Evolutionary conservation across 2,888 invertebrate genomes (phyloP), one percentile per base, ranked within the genome.

Genomic region (Caenorhabditis imperialis): DNA sequence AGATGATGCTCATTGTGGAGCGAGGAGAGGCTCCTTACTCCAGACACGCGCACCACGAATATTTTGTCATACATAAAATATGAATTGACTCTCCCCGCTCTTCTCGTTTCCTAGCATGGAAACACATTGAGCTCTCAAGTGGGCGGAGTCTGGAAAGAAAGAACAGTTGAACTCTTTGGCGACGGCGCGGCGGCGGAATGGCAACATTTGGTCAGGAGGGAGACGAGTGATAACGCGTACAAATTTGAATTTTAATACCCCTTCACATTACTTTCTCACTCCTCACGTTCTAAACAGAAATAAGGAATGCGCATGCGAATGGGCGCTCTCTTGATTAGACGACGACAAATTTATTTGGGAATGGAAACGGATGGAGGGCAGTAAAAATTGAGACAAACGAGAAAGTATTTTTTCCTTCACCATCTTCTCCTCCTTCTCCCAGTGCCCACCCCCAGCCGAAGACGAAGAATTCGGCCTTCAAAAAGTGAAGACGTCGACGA

Each of bases 31-130:
- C n/a, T n/a, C n/a, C n/a, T n/a, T n/a, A n/a, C n/a, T n/a, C n/a
- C n/a, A n/a, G n/a, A n/a, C n/a, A n/a, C n/a, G n/a, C n/a, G n/a
- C 50, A 44, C 23, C 14, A 25, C 33, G 22, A 37, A 54, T 55
- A 65, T 63, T 63, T 63, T 54, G 62, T 63, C 63, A 65, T 65
- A 65, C 63, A 65, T 65, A 65, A 55, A 55, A 55, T 65, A 65
- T 65, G 55, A 65, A 54, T 54, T 54, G 63, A 35, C 22, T 10
- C 14, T 30, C 30, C 10, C 30, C 30, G 30, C 7, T 30, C 10
- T 30, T 30, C 30, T 6, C 30, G 10, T 30, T 10, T 7, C 30
- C 6, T 30, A 20, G 53, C 14, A 22, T 23, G 22, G 27, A 35
- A 16, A 23, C 14, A 27, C 23, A 23, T 20, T 22, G 44, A 44